Conservation (phyloP, 2,797 vertebrate genomes). For the Sebastes oblongus region DNA sequence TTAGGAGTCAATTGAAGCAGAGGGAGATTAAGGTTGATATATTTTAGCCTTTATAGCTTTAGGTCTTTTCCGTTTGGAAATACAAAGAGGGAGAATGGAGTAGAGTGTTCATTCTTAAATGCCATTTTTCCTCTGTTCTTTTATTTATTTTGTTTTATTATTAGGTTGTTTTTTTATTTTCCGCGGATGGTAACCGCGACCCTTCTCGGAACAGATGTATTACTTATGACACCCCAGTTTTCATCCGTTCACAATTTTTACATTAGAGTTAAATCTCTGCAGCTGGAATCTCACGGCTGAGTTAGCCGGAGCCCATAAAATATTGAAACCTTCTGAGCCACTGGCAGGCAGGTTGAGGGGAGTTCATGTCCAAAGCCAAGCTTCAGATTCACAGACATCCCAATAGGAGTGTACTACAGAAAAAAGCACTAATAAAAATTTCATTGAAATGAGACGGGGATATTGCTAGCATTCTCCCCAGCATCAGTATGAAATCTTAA, state of each 20-base stretch:
- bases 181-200: conserved; percentile 86
- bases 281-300: conserved; percentile 99
- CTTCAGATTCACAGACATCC: conserved; percentile 99
- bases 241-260: conserved; percentile 99
- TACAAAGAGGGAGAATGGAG: conserved; percentile 90
- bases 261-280: conserved; percentile 99
- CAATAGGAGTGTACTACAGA: conserved; percentile 99
- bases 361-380: conserved; percentile 99
- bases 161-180: conserved; percentile 19
- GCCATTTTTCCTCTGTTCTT: conserved; percentile 82
- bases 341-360: conserved; percentile 99
- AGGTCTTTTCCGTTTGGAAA: conserved; percentile 93
- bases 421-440: conserved; percentile 99
- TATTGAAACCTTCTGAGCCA: conserved; percentile 98
- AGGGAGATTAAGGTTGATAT: conserved; percentile 82
- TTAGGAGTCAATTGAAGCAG: conserved; percentile 93
- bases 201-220: conserved; percentile 93
- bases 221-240: conserved; percentile 99
- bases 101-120: conserved; percentile 91
- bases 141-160: conserved; percentile 88
- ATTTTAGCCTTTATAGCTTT: conserved; percentile 88
- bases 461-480: conserved; percentile 99
- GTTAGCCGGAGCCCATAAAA: conserved; percentile 98
- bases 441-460: conserved; percentile 99
- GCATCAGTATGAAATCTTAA: conserved; percentile 99